phyloP scores from a whole-genome alignment of 2,113 vertebrate genomes.

The Clarias gariepinus region DNA sequence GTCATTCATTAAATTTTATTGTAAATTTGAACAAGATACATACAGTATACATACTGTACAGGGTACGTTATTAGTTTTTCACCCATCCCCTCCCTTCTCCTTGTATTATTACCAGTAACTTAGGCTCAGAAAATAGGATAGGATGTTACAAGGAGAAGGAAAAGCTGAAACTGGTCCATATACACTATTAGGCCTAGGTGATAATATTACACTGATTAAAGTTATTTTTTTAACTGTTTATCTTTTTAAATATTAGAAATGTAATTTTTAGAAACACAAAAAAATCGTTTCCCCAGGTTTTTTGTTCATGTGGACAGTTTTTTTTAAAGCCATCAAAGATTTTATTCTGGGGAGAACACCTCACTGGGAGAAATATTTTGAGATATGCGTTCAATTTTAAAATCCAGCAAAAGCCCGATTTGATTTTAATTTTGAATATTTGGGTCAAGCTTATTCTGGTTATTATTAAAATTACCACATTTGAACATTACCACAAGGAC shows the following conservation, averaged over 20 bases:
- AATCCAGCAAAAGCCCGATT: neutral
- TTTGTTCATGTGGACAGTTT: no score
- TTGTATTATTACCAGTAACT: neutral
- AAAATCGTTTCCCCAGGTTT: no score
- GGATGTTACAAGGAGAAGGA: neutral
- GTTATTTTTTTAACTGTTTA: no score
- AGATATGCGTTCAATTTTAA: neutral
- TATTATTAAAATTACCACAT: neutral
- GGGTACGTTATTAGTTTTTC: no score
- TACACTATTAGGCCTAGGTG: no score
- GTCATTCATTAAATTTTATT: no score
- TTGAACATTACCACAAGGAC: neutral
- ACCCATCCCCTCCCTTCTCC: neutral
- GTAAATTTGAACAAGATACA: no score
- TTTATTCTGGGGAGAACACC: neutral
- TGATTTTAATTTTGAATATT: conserved; percentile 43
- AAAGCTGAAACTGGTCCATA: neutral
- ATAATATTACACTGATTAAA: neutral
- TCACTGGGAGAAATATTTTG: neutral
- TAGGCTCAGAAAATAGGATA: neutral
- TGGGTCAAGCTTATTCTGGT: neutral
- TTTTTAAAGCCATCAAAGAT: neutral
- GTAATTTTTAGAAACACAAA: neutral
- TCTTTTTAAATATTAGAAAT: neutral
- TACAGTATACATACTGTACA: no score